Conservation (phyloP, 2,797 vertebrate species). For the Phyllotis vaccarum region DNA sequence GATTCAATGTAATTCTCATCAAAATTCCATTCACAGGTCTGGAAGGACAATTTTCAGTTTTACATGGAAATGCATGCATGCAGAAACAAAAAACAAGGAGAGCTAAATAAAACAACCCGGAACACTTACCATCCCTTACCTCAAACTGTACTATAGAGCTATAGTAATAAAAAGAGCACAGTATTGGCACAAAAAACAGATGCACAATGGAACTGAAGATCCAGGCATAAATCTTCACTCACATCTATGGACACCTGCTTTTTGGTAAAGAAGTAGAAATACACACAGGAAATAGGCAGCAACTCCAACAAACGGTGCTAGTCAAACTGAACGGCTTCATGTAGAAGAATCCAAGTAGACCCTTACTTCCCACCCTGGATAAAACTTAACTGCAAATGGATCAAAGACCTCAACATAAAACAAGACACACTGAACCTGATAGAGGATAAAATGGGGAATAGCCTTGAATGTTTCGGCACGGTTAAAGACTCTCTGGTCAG, state of each 20-base stretch:
- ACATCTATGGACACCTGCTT: not conserved
- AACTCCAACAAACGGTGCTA: not conserved
- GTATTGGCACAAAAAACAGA: not conserved
- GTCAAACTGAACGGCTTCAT: not conserved
- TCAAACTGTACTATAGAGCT: not conserved
- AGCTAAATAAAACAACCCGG: not conserved
- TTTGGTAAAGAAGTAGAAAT: not conserved
- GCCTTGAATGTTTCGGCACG: not conserved
- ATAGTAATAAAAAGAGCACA: not conserved
- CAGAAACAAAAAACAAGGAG: not conserved
- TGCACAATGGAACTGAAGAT: not conserved
- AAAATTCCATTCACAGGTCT: not conserved
- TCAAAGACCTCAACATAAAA: not conserved
- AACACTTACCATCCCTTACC: not conserved
- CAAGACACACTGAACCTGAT: not conserved
- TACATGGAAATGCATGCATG: not conserved
- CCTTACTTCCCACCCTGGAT: no score
- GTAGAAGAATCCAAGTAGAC: conserved; percentile 5
- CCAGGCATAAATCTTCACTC: not conserved
- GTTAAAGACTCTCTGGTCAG: not conserved
- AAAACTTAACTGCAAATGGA: not conserved
- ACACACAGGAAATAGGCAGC: not conserved
- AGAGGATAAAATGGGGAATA: not conserved
- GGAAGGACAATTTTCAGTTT: not conserved
- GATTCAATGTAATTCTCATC: not conserved